phyloP scores from a whole-genome alignment of 2,888 invertebrate species.

The Chloromyia formosa region DNA sequence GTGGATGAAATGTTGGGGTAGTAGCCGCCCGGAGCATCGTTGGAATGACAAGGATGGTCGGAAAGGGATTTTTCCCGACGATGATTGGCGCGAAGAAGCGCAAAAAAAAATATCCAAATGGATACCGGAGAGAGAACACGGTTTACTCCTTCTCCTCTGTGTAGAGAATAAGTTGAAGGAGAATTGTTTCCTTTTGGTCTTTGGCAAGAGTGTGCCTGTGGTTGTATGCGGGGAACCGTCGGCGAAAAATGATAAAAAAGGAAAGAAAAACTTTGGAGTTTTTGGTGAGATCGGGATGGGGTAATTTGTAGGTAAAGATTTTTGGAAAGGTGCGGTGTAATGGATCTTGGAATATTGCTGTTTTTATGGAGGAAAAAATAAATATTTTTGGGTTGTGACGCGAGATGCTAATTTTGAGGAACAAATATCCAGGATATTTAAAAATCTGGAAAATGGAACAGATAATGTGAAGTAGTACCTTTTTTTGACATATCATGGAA shows the following conservation, averaged over 20 bases:
- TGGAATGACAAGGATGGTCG: slow-evolving; percentile 16
- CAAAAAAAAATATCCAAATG: neutral
- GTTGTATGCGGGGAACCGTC: neutral
- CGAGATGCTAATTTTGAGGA: too few species aligned
- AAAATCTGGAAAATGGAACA: too few species aligned
- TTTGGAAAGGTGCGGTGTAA: slow-evolving; percentile 1
- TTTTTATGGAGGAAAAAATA: neutral
- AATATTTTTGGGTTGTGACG: neutral
- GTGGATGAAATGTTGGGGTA: too few species aligned
- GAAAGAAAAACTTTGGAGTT: neutral
- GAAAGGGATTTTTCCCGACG: neutral
- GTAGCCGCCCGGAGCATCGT: too few species aligned
- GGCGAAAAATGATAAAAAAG: too few species aligned
- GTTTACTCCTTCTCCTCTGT: too few species aligned
- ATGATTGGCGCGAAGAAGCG: neutral
- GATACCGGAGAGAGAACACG: neutral
- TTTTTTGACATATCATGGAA: too few species aligned
- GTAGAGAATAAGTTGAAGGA: neutral
- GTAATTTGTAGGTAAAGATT: neutral
- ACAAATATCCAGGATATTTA: too few species aligned
- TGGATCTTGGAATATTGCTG: slow-evolving; percentile 20
- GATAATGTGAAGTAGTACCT: too few species aligned
- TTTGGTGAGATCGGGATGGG: neutral
- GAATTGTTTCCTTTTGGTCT: neutral
- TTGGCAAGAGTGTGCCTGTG: neutral